Base-by-base conservation (phyloP, 2,113 vertebrate genomes). In the Plectropomus leopardus region DNA sequence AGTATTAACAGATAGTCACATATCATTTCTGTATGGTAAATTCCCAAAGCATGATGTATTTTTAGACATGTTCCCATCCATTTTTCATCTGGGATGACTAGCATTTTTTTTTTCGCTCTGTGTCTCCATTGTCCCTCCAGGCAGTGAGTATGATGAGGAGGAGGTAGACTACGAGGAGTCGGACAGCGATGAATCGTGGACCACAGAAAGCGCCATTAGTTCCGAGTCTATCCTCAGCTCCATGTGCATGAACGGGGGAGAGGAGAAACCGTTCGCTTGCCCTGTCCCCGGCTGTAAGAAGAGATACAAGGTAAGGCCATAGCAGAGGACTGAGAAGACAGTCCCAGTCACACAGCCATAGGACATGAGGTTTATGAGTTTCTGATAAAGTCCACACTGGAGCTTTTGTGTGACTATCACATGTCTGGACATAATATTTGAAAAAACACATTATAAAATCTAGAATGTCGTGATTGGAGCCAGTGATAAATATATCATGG, bases 191-290 rank as follows among this genome's bases (percentile, higher is more conserved):
- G 98, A 99, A 88, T 99, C 98, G 58, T 99, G 98, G 98, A 99
- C 97, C 91, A 98, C 98, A 51, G 98, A 99, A 96, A 99, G 98
- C 45, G 98, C 98, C 92, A 99, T 99, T 94, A 99, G 98, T 94
- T 99, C 98, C 0, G 98, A 99, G 94, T 97, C 97, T 89, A 99
- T 99, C 93, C 96, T 99, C 86, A 98, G 98, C 94, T 98, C 98
- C 85, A 99, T 99, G 98, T 98, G 97, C 94, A 99, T 99, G 98
- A 99, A 99, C 1, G 98, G 98, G 66, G 98, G 97, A 15, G 98
- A 99, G 57, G 98, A 99, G 92, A 99, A 99, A 91, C 98, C 98
- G 28, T 99, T 99, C 63, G 98, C 98, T 87, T 99, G 98, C 92
- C 98, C 98, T 0, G 98, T 99, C 80, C 98, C 98, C 11, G 98